Evolutionary conservation across 2,113 vertebrate species (phyloP).

Genomic region (Eulemur macaco): DNA sequence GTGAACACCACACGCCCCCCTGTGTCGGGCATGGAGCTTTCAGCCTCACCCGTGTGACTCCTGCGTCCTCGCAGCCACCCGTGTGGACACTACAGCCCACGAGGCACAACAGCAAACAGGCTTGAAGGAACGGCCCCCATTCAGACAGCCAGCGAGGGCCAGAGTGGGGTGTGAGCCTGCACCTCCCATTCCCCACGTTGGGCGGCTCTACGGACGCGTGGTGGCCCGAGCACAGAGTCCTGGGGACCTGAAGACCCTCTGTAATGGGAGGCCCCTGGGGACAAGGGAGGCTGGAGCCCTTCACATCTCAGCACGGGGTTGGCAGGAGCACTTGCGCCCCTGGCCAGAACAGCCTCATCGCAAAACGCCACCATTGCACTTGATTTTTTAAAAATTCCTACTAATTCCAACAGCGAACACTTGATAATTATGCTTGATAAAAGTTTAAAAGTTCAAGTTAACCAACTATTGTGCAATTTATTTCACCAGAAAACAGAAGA

Average conservation of each 20-base stretch:
- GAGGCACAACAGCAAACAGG: neutral
- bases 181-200: no score
- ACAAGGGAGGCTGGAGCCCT: no score
- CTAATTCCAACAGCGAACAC: neutral
- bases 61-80: no score
- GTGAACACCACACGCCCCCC: rapidly evolving
- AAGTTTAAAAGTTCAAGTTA: slow-evolving; percentile 23
- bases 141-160: neutral
- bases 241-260: neutral
- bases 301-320: neutral
- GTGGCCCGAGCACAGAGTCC: neutral
- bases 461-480: neutral
- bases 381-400: neutral
- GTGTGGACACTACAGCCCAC: no score
- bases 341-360: neutral
- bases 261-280: neutral
- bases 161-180: no score
- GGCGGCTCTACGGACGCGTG: rapidly evolving
- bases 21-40: neutral
- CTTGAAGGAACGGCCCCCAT: neutral
- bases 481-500: slow-evolving; percentile 12
- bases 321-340: neutral
- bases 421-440: slow-evolving; percentile 1
- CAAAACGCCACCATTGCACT: neutral
- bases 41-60: neutral